A percentile compares a stretch with the other conserved stretches of the same genome.
These are phyloP conservation scores for Drosophila serrata DNA, from an alignment of 1,140 invertebrate species.

Conservation along the genomic window DNA sequence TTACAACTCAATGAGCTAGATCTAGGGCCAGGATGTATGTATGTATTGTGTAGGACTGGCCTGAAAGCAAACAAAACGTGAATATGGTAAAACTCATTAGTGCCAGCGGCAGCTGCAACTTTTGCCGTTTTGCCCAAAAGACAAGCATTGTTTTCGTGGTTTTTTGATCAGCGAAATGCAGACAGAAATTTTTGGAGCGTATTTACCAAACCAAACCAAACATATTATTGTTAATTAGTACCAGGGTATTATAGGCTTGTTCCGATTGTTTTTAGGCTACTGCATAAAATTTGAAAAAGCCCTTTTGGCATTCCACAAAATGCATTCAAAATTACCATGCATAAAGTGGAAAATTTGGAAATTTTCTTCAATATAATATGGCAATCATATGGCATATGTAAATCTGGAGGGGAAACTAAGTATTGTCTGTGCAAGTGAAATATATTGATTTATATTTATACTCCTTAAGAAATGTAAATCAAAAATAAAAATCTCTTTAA, in stretches of 20 bases:
- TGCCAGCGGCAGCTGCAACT: slow-evolving; percentile 54
- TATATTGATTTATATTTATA: background rate
- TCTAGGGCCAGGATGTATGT: background rate
- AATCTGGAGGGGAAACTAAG: background rate
- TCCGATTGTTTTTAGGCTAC: slow-evolving; percentile 13
- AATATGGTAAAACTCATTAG: slow-evolving; percentile 81
- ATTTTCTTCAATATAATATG: background rate
- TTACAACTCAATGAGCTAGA: slow-evolving; percentile 36
- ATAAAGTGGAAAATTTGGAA: slow-evolving; percentile 10
- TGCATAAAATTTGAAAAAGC: slow-evolving; percentile 27
- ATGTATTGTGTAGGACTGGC: background rate
- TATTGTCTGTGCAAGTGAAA: background rate
- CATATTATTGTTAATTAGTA: slow-evolving; percentile 64
- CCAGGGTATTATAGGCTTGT: slow-evolving; percentile 14
- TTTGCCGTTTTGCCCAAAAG: slow-evolving; percentile 6
- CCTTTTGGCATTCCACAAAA: slow-evolving; percentile 10
- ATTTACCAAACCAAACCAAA: slow-evolving; percentile 20
- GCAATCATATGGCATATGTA: slow-evolving; percentile 10
- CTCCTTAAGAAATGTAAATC: too few species aligned
- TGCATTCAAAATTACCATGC: slow-evolving; percentile 48
- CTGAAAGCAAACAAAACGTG: slow-evolving; percentile 59
- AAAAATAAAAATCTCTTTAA: background rate
- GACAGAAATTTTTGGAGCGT: background rate
- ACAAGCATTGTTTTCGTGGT: slow-evolving; percentile 19
- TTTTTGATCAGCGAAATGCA: slow-evolving; percentile 12